Base-by-base conservation (phyloP, 1,140 invertebrate genomes). In the Phortica variegata region DNA sequence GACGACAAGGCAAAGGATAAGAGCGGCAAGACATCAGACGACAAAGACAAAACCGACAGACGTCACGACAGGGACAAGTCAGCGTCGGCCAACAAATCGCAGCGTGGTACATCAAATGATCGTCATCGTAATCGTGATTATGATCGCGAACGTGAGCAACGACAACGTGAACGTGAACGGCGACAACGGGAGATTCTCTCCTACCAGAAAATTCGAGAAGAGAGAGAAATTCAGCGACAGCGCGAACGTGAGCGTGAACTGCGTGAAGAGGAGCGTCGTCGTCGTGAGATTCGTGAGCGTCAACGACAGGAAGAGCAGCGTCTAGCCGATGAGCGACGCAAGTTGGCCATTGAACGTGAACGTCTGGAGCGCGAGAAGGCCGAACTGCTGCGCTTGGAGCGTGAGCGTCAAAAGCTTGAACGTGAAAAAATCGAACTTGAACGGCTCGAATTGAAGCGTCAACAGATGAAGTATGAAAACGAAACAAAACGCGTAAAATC, bases 401-500 rank as follows among this genome's bases (percentile, higher is more conserved):
- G 89, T 3, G 90, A 93, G 69, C 79, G 88, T 26, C 88, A 91
- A 65, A 84, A 86, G 49, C 61, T 90, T 34, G 91, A 93, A 74
- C 78, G 90, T 13, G 90, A 93, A 58, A 87, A 89, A 65, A 77
- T 94, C 17, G 90, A 92, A 65, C 78, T 88, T 39, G 91, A 93
- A 59, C 83, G 87, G 57, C 80, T 91, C 52, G 90, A 94, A 65
- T 69, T 92, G 31, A 87, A 91, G 68, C 81, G 89, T 32, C 86
- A 87, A 57, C 85, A 89, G 59, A 79, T 87, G 77, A 81, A 81
- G 80, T 83, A 75, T 66, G 61, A 42, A 56, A 63, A 53, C 53
- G 41, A 50, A 61, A 65, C 29, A 43, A 36, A 21, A 43, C 42
- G 54, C 47, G 51, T 57, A 52, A 49, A 44, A 56, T 44, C 52